Evolutionary conservation across 2,113 vertebrate species (phyloP), one percentile per base, ranked within the genome.

Genomic region (Paratilapia polleni): DNA sequence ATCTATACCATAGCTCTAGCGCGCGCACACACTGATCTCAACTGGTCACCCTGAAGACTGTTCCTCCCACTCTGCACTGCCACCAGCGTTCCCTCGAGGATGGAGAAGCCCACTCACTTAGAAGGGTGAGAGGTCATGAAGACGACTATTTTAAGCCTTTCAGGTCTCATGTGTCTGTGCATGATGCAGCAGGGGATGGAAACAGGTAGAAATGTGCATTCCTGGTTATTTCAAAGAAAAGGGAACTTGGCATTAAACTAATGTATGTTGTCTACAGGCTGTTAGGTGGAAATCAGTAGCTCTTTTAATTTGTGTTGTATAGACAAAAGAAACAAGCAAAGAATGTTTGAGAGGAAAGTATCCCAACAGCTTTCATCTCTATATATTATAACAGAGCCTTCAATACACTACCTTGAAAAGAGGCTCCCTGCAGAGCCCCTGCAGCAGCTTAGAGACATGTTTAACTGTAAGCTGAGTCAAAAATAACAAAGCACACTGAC

Each of bases 51-150:
- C 78, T 3, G 11, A 80, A 75, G 82, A 86, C 84, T 83, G 49
- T 20, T 89, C 75, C 82, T 70, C 76, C 88, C 54, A 81, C 87
- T 87, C 84, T 28, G 56, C 58, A 58, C 28, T 31, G 89, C 90
- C 58, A 15, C 62, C 77, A 76, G 84, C 61, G 56, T 83, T 13
- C 80, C 83, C 83, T 86, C 78, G 79, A 82, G 82, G 24, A 66
- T 7, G 26, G 34, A 82, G 70, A 56, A 81, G 66, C 64, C 66
- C 41, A 77, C 83, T 78, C 80, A 85, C 66, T 86, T 77, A 84
- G 86, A 83, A 70, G 79, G 63, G 58, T 80, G 80, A 56, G 41
- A 79, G 89, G 57, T 88, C 82, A 86, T 19, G 1, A 80, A 58
- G 66, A 68, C 1, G 28, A 49, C 47, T 78, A 17, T 56, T 79